Percentiles rank a stretch among this genome's conserved stretches.
Evolutionary conservation across 2,888 invertebrate genomes (phyloP).

Genomic region (Peribatodes rhomboidaria): DNA sequence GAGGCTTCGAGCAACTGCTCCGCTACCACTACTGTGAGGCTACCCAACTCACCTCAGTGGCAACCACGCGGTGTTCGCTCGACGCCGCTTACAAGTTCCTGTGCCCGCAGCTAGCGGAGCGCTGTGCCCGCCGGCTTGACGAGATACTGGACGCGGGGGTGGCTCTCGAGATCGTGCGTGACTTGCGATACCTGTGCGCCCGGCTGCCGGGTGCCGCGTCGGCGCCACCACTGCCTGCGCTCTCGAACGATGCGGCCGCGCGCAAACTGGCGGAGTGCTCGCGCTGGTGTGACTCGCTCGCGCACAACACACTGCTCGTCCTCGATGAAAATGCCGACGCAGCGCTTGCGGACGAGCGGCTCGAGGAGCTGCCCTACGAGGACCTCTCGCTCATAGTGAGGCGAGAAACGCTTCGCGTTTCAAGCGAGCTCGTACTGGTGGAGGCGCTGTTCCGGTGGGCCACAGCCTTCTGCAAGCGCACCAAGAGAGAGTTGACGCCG

Average conservation of each 20-base stretch:
- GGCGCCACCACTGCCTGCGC: slow-evolving; percentile 80
- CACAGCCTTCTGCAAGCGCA: slow-evolving; percentile 78
- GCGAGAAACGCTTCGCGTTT: slow-evolving; percentile 89
- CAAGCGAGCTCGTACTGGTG: slow-evolving; percentile 88
- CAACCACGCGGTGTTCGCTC: slow-evolving; percentile 89
- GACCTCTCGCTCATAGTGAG: slow-evolving; percentile 89
- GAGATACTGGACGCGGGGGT: slow-evolving; percentile 88
- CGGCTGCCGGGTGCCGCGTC: slow-evolving; percentile 79
- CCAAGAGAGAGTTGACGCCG: slow-evolving; percentile 77
- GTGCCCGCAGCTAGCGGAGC: slow-evolving; percentile 89
- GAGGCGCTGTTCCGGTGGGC: slow-evolving; percentile 87
- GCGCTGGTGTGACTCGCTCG: slow-evolving; percentile 87
- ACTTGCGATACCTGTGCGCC: slow-evolving; percentile 81
- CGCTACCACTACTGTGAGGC: slow-evolving; percentile 89
- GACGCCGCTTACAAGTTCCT: slow-evolving; percentile 92
- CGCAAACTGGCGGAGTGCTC: slow-evolving; percentile 78
- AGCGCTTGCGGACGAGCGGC: slow-evolving; percentile 72
- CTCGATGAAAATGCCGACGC: slow-evolving; percentile 79
- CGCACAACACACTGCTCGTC: slow-evolving; percentile 88
- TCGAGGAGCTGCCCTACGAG: slow-evolving; percentile 87
- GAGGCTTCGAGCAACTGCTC: slow-evolving; percentile 89
- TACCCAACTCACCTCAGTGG: slow-evolving; percentile 87
- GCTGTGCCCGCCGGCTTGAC: slow-evolving; percentile 89
- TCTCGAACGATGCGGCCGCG: slow-evolving; percentile 72
- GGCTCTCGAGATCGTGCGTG: slow-evolving; percentile 88